These are phyloP conservation scores for Lacanobia oleracea DNA, from an alignment of 2,888 invertebrate species.

Conservation along the genomic window DNA sequence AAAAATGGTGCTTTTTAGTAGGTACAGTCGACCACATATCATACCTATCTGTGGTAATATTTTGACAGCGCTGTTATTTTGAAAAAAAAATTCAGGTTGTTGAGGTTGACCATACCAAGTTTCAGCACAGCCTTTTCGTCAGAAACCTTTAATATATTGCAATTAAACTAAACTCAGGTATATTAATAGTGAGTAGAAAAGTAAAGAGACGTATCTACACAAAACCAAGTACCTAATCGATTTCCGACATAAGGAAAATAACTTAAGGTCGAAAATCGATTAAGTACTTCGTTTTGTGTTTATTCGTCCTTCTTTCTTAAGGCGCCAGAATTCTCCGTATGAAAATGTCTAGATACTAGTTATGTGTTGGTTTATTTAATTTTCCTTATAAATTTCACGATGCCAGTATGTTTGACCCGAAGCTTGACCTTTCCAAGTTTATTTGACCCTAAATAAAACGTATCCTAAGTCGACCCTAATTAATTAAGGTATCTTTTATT, in stretches of 20 bases:
- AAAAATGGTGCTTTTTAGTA: background rate
- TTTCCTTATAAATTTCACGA: slow-evolving; percentile 2
- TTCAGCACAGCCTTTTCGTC: background rate
- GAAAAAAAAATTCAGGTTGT: no score
- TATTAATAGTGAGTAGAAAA: background rate
- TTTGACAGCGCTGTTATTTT: background rate
- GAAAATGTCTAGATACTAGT: slow-evolving; percentile 8
- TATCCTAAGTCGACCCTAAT: slow-evolving; percentile 19
- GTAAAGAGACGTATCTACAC: no score
- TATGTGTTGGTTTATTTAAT: slow-evolving; percentile 9
- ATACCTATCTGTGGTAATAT: background rate
- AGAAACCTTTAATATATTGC: background rate
- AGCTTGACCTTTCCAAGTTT: slow-evolving; percentile 28
- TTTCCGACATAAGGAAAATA: no score
- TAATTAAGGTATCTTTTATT: slow-evolving; percentile 32
- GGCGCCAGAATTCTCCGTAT: no score
- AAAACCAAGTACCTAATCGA: no score
- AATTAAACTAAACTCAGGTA: background rate
- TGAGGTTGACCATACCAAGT: background rate
- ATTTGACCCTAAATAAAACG: slow-evolving; percentile 33
- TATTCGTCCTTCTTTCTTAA: no score
- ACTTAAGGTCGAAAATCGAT: no score
- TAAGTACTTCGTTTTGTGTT: no score
- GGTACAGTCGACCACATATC: background rate
- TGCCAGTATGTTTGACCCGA: slow-evolving; percentile 23